Evolutionary conservation across 2,888 invertebrate species (phyloP).

Genomic region (Drosophila leonis): DNA sequence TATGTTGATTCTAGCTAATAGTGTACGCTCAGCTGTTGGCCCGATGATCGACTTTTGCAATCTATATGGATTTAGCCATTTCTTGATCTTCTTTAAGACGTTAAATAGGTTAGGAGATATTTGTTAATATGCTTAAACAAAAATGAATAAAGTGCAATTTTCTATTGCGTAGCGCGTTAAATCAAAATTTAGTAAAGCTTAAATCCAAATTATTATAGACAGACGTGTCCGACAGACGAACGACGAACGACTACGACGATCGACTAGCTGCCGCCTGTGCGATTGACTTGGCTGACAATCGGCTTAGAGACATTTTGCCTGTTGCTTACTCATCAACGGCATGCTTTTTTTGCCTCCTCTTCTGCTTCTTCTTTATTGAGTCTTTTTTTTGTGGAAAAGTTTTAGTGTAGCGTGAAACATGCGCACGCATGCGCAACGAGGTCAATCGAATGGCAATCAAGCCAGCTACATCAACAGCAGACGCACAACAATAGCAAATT

Average conservation of each 20-base stretch:
- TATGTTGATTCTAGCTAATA: slow-evolving; percentile 25
- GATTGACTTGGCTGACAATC: slow-evolving; percentile 43
- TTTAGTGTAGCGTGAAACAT: slow-evolving; percentile 79
- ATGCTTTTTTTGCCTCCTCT: slow-evolving; percentile 32
- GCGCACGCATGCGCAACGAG: slow-evolving; percentile 81
- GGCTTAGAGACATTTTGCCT: slow-evolving; percentile 35
- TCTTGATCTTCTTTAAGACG: slow-evolving; percentile 34
- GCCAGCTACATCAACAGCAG: slow-evolving; percentile 37
- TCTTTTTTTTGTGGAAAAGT: slow-evolving; percentile 61
- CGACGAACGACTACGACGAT: neutral
- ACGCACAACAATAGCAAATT: slow-evolving; percentile 50
- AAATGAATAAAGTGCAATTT: slow-evolving; percentile 55
- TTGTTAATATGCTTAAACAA: slow-evolving; percentile 53
- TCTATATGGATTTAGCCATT: slow-evolving; percentile 26
- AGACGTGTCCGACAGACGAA: neutral
- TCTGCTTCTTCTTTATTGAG: slow-evolving; percentile 23
- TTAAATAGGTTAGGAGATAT: slow-evolving; percentile 42
- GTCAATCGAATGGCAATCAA: slow-evolving; percentile 80
- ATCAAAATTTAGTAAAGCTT: slow-evolving; percentile 49
- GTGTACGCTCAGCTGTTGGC: slow-evolving; percentile 38
- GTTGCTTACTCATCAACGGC: slow-evolving; percentile 72
- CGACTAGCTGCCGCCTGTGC: slow-evolving; percentile 14
- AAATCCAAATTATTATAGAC: slow-evolving; percentile 34
- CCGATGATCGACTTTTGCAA: slow-evolving; percentile 24
- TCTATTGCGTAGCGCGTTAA: slow-evolving; percentile 58